Evolutionary conservation across 2,888 invertebrate genomes (phyloP).

Genomic region (Steinernema scapterisci): DNA sequence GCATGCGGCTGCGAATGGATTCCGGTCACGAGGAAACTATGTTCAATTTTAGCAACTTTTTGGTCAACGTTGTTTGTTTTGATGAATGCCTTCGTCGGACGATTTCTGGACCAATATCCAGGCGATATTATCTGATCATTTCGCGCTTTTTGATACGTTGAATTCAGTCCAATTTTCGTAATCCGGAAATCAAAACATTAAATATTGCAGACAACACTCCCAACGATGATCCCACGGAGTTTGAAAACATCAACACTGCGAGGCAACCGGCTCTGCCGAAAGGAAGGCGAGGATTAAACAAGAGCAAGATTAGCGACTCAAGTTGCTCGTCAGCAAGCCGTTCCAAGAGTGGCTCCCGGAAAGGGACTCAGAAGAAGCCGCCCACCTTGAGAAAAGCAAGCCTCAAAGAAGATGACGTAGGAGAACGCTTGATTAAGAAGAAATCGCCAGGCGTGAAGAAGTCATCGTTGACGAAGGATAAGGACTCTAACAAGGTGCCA

Average conservation of each 20-base stretch:
- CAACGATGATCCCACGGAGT: constrained; percentile 3
- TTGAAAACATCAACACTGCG: constrained; percentile 18
- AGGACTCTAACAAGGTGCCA: no score
- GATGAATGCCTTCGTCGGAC: no score
- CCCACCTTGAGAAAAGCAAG: not conserved
- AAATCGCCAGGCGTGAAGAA: not conserved
- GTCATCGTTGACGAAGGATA: not conserved
- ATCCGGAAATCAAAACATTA: no score
- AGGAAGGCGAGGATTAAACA: not conserved
- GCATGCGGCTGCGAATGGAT: no score
- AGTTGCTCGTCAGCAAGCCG: not conserved
- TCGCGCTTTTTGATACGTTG: no score
- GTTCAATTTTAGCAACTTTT: no score
- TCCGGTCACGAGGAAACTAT: no score
- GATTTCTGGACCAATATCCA: no score
- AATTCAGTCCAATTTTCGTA: no score
- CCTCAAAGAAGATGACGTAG: not conserved
- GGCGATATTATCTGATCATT: no score
- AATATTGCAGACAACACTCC: not conserved
- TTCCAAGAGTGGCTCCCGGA: not conserved
- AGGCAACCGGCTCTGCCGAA: not conserved
- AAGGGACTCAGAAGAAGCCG: not conserved
- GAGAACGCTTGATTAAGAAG: not conserved
- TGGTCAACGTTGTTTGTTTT: no score
- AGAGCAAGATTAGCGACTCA: not conserved